Evolutionary conservation across 2,888 invertebrate genomes (phyloP).

Genomic region (Yponomeuta sedellus): DNA sequence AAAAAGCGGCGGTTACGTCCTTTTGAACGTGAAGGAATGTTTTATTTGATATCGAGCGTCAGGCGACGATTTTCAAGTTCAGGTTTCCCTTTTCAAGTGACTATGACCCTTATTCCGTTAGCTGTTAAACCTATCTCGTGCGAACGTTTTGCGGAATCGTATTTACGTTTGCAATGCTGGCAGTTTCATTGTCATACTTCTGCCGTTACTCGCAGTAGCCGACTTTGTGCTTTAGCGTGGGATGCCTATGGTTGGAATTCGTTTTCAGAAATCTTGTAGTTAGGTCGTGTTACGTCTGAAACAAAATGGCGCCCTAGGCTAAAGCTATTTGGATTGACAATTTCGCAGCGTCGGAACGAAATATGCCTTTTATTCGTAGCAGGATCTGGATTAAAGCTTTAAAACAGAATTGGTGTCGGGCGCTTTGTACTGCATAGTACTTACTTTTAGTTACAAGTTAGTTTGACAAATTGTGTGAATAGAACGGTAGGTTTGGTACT

Average conservation of each 20-base stretch:
- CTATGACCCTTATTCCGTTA: constrained; percentile 59
- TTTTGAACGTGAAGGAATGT: constrained; percentile 48
- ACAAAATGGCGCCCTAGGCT: constrained; percentile 46
- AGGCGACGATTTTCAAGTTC: constrained; percentile 76
- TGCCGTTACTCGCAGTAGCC: constrained; percentile 27
- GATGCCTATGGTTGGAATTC: constrained; percentile 28
- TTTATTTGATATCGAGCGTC: constrained; percentile 76
- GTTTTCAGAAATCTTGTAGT: constrained; percentile 26
- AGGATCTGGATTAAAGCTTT: constrained; percentile 71
- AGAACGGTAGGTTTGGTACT: too few relatives aligned
- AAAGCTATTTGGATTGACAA: constrained; percentile 77
- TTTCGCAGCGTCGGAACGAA: constrained; percentile 73
- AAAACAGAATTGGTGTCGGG: constrained; percentile 72
- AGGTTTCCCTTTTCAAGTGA: constrained; percentile 61
- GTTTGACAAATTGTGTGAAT: background rate
- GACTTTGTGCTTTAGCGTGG: constrained; percentile 27
- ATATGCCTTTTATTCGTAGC: constrained; percentile 75
- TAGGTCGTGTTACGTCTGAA: constrained; percentile 33
- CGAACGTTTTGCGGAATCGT: constrained; percentile 54
- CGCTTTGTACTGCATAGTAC: constrained; percentile 41
- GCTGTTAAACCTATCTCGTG: constrained; percentile 48
- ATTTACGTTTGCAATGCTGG: constrained; percentile 74
- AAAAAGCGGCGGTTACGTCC: constrained; percentile 44
- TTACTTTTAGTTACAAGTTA: background rate
- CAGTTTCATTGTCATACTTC: constrained; percentile 74